Conservation (phyloP, 2,113 vertebrate genomes). For the Gambusia holbrooki region DNA sequence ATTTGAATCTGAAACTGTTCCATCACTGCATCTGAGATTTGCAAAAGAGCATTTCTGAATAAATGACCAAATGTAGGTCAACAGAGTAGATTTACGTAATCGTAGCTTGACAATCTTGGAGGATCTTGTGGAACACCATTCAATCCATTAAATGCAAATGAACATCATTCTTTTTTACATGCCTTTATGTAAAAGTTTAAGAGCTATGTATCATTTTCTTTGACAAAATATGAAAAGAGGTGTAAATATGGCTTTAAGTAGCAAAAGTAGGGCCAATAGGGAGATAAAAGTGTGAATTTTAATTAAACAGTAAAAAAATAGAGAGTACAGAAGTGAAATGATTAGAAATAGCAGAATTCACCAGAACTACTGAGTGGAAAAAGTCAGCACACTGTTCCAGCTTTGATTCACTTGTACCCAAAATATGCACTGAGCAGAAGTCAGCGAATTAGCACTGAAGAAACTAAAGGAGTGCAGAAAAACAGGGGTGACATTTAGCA, state of each 20-base stretch:
- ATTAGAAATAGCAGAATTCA: constrained; percentile 18
- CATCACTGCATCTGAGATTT: no score
- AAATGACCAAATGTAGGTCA: no score
- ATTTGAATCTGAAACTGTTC: no score
- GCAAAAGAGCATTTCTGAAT: no score
- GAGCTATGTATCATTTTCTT: no score
- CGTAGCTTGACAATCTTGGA: no score
- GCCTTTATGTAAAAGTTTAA: neutral
- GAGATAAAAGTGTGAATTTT: neutral
- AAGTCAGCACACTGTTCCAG: constrained; percentile 22
- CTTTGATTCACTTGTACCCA: neutral
- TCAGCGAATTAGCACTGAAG: constrained; percentile 1
- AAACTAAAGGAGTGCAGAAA: constrained; percentile 1
- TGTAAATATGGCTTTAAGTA: neutral
- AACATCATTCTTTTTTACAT: neutral
- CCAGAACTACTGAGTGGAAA: constrained; percentile 24
- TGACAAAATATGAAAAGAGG: neutral
- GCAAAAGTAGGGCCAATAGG: neutral
- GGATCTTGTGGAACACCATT: no score
- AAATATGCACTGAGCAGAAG: neutral
- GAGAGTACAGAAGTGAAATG: neutral
- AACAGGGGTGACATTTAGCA: constrained; percentile 19
- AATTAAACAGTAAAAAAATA: neutral
- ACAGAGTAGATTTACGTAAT: no score
- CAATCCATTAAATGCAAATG: neutral